A percentile compares a stretch with the other conserved stretches of the same genome.
Conservation (phyloP, 1,140 invertebrate species). For the Nasonia vitripennis region DNA sequence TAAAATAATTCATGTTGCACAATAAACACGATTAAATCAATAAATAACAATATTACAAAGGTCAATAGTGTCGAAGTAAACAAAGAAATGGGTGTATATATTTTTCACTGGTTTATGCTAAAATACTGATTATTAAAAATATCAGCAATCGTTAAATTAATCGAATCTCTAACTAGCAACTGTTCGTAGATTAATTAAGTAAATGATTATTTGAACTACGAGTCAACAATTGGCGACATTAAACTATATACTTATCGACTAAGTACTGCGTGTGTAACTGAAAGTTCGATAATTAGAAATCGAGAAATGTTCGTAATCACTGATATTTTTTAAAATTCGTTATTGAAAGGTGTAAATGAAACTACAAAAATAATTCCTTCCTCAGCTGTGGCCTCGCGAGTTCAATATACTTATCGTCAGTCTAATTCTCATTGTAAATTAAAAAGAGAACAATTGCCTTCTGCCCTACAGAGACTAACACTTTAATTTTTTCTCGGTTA, state of each 20-base stretch:
- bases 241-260: too few species aligned
- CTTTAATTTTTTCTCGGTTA: background rate
- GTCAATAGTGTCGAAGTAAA: background rate
- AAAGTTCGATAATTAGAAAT: background rate
- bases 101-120: background rate
- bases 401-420: background rate
- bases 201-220: too few species aligned
- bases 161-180: background rate
- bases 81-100: background rate
- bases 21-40: constrained; percentile 5
- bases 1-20: background rate
- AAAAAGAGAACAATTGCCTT: background rate
- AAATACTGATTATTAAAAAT: background rate
- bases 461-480: too few species aligned
- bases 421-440: background rate
- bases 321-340: background rate
- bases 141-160: background rate
- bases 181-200: background rate
- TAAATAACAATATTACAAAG: background rate
- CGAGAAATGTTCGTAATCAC: background rate
- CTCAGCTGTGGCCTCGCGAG: background rate
- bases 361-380: background rate
- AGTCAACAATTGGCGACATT: too few species aligned
- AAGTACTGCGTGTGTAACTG: too few species aligned
- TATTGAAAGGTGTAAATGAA: background rate